These are phyloP conservation scores for Gymnoscelis rufifasciata DNA, from an alignment of 2,888 invertebrate genomes.

Conservation along the genomic window DNA sequence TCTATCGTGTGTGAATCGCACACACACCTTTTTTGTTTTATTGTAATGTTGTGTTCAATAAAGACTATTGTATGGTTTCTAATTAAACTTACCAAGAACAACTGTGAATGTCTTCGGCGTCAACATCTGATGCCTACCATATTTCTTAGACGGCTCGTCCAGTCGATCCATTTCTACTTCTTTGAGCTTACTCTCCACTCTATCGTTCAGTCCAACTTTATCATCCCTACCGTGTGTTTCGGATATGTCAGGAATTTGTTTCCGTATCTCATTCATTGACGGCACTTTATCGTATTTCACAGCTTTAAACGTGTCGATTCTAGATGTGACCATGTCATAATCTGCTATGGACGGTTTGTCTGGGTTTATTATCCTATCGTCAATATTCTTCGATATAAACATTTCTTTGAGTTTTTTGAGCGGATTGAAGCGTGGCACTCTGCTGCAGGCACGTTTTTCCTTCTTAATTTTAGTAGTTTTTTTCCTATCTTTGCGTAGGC, in stretches of 20 bases:
- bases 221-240: neutral
- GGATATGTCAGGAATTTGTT: slow-evolving; percentile 46
- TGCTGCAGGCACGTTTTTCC: slow-evolving; percentile 29
- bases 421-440: slow-evolving; percentile 44
- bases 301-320: slow-evolving; percentile 33
- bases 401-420: slow-evolving; percentile 45
- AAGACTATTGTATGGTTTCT: neutral
- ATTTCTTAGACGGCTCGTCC: neutral
- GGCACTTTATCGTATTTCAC: slow-evolving; percentile 32
- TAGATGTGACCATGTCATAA: slow-evolving; percentile 34
- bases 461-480: slow-evolving; percentile 24
- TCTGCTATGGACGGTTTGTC: slow-evolving; percentile 25
- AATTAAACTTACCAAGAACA: neutral
- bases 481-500: slow-evolving; percentile 29
- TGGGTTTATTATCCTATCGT: slow-evolving; percentile 14
- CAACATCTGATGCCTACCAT: neutral
- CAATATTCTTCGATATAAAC: slow-evolving; percentile 29
- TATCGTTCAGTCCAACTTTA: neutral
- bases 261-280: slow-evolving; percentile 38
- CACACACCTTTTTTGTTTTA: too few relatives aligned
- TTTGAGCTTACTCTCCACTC: too few relatives aligned
- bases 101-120: neutral
- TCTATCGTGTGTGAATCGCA: too few relatives aligned
- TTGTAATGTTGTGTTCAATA: too few relatives aligned
- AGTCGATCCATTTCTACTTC: too few relatives aligned